Conservation (phyloP, 1,140 invertebrate species). For the Bombus turneri region DNA sequence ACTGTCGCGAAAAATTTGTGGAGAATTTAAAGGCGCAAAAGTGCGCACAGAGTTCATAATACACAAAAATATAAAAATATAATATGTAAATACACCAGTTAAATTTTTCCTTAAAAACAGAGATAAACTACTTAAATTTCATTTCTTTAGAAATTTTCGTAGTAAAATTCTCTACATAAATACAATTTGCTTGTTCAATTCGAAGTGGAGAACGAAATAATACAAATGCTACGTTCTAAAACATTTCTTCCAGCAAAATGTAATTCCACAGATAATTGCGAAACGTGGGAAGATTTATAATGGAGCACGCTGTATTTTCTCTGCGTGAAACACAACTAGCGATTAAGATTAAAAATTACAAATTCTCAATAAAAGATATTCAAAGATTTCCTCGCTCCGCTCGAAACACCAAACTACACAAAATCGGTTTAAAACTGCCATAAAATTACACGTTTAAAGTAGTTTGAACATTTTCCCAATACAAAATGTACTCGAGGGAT, state of each 20-base stretch:
- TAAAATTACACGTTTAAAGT: no score
- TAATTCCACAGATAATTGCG: background rate
- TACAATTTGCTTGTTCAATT: background rate
- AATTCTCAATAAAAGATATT: background rate
- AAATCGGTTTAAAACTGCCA: no score
- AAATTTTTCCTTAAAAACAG: no score
- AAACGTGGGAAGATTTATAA: background rate
- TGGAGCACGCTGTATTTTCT: no score
- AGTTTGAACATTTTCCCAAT: no score
- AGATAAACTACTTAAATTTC: no score
- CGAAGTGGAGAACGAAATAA: background rate
- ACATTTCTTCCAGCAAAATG: background rate
- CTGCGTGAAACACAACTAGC: background rate
- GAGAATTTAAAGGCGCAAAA: no score
- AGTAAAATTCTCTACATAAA: background rate
- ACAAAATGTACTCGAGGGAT: no score
- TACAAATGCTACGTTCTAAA: background rate
- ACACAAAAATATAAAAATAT: background rate
- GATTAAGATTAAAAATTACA: background rate
- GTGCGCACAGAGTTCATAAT: background rate
- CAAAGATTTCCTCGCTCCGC: no score
- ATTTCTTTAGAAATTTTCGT: no score
- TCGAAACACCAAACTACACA: background rate
- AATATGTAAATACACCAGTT: background rate
- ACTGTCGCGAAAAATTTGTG: no score